phyloP scores from a whole-genome alignment of 2,888 invertebrate genomes.

The Eupsilia transversa region DNA sequence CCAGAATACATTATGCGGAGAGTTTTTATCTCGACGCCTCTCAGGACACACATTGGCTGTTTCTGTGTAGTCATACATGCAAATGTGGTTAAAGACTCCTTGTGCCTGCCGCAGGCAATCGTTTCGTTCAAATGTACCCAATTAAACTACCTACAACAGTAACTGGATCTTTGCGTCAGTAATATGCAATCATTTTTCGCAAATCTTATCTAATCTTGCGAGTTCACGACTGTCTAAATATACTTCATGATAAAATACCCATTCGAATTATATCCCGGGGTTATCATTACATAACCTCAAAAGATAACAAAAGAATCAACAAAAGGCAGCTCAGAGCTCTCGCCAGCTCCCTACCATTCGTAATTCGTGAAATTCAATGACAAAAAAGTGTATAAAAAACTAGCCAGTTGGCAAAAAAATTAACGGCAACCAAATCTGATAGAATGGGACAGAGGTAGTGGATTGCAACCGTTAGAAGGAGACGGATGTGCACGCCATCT shows the following conservation, averaged over 20 bases:
- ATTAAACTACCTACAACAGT: conserved; percentile 13
- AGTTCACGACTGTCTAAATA: conserved; percentile 56
- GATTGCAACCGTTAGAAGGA: conserved; percentile 74
- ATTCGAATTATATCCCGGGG: conserved; percentile 59
- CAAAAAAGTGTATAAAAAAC: conserved; percentile 80
- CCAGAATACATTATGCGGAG: conserved; percentile 81
- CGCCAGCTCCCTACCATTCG: conserved; percentile 79
- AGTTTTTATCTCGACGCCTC: conserved; percentile 77
- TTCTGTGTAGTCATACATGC: conserved; percentile 76
- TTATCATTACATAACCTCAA: conserved; percentile 73
- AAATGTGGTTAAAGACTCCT: conserved; percentile 75
- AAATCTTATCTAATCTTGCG: conserved; percentile 54
- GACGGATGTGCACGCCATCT: conserved; percentile 84
- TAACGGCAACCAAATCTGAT: conserved; percentile 83
- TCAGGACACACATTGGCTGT: conserved; percentile 72
- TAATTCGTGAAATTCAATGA: conserved; percentile 85
- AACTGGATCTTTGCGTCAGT: neutral
- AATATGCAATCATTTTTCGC: conserved; percentile 27
- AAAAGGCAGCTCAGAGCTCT: conserved; percentile 72
- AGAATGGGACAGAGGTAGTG: conserved; percentile 74
- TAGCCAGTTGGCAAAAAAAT: conserved; percentile 81
- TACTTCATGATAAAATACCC: conserved; percentile 55
- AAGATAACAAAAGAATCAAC: conserved; percentile 70
- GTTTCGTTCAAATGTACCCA: conserved; percentile 37
- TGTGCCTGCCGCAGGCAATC: conserved; percentile 48